These are phyloP conservation scores for Entosphenus tridentatus DNA, from an alignment of 2,113 vertebrate genomes.

Conservation along the genomic window DNA sequence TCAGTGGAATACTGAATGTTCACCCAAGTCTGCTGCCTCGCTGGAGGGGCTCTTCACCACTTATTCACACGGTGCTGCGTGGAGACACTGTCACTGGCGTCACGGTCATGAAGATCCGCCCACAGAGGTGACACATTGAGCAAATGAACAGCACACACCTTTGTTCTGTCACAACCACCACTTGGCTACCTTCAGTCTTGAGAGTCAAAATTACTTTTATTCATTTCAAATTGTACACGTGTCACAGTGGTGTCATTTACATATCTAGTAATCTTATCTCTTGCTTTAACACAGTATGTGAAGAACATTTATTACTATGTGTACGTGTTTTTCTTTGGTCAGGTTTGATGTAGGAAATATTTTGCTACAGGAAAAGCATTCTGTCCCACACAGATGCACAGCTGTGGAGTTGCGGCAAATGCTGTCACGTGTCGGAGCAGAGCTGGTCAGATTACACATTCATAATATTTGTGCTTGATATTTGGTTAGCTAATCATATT, in stretches of 20 bases:
- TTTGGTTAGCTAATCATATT: too few relatives aligned
- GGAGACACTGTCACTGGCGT: slow-evolving; percentile 63
- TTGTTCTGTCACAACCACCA: rapidly evolving
- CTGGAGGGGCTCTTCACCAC: slow-evolving; percentile 71
- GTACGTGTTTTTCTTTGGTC: not conserved
- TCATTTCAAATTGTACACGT: not conserved
- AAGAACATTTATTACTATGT: not conserved
- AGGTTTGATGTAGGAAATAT: slow-evolving; percentile 85
- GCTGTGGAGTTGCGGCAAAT: slow-evolving; percentile 38
- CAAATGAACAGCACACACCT: not conserved
- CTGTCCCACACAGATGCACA: slow-evolving; percentile 36
- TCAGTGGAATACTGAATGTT: slow-evolving; percentile 61
- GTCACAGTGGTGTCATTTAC: not conserved
- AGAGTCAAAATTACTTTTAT: not conserved
- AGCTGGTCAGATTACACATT: slow-evolving; percentile 28
- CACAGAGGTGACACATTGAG: slow-evolving; percentile 33
- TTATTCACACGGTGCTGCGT: slow-evolving; percentile 54
- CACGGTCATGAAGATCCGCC: slow-evolving; percentile 67
- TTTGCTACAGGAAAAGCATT: slow-evolving; percentile 37
- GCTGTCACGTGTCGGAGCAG: slow-evolving; percentile 40
- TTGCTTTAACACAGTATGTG: not conserved
- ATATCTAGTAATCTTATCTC: not conserved
- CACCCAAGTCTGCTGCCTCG: slow-evolving; percentile 76
- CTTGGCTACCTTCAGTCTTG: slow-evolving; percentile 9
- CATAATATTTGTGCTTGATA: too few relatives aligned